Conservation (phyloP, 2,888 invertebrate genomes). For the Amblyteles armatorius region DNA sequence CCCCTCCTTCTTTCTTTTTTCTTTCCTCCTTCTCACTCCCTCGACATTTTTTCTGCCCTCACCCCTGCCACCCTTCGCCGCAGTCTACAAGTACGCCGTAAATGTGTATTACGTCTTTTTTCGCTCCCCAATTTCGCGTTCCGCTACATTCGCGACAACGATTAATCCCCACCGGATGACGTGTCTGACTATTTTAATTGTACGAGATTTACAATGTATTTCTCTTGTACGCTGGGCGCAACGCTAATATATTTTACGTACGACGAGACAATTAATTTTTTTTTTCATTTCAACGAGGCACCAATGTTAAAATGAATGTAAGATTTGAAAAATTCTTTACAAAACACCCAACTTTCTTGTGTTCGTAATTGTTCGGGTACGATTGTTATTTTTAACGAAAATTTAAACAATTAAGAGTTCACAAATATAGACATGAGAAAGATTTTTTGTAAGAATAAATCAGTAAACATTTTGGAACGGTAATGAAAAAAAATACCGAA, state of each 20-base stretch:
- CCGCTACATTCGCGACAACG: slow-evolving; percentile 39
- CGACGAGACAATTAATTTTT: slow-evolving; percentile 1
- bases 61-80: not conserved
- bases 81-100: slow-evolving; percentile 17
- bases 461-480: not conserved
- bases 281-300: not conserved
- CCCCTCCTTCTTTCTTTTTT: slow-evolving; percentile 59
- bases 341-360: no score
- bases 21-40: slow-evolving; percentile 56
- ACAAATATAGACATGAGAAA: not conserved
- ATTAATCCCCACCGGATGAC: slow-evolving; percentile 62
- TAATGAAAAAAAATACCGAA: not conserved
- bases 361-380: no score
- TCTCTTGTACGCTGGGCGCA: not conserved
- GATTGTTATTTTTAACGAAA: not conserved
- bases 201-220: slow-evolving; percentile 42
- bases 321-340: not conserved
- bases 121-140: slow-evolving; percentile 1
- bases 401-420: no score
- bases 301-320: not conserved
- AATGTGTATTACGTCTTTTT: slow-evolving; percentile 30
- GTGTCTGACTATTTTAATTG: slow-evolving; percentile 63
- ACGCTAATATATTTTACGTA: slow-evolving; percentile 4
- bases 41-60: slow-evolving; percentile 37
- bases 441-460: not conserved